Conservation (phyloP, 1,140 invertebrate species). For the Conopomorpha cramerella region DNA sequence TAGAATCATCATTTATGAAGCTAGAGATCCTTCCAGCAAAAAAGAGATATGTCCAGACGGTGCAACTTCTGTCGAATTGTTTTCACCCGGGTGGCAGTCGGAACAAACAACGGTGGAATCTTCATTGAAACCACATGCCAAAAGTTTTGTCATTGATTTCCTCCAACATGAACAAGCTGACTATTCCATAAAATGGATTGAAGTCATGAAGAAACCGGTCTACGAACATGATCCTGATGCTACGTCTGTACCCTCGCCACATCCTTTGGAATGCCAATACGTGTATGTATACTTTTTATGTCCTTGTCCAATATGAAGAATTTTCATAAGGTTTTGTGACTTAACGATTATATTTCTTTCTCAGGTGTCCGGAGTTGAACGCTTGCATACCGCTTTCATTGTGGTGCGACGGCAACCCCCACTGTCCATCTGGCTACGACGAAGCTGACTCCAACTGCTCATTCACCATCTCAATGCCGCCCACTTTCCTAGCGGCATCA, state of each 20-base stretch:
- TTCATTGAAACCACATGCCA: conserved; percentile 62
- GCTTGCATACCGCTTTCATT: conserved; percentile 83
- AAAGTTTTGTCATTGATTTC: conserved; percentile 74
- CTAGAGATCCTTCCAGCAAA: conserved; percentile 61
- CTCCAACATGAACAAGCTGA: conserved; percentile 70
- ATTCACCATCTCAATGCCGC: conserved; percentile 68
- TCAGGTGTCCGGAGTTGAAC: conserved; percentile 82
- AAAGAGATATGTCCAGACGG: conserved; percentile 69
- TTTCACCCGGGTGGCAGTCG: conserved; percentile 75
- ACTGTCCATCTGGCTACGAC: conserved; percentile 85
- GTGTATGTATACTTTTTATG: conserved; percentile 60
- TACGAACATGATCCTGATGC: conserved; percentile 57
- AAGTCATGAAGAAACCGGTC: conserved; percentile 72
- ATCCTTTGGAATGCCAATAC: conserved; percentile 69
- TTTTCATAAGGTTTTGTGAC: too few species aligned
- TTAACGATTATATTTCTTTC: conserved; percentile 14
- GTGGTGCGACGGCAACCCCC: conserved; percentile 85
- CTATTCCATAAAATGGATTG: conserved; percentile 78
- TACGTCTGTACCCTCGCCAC: conserved; percentile 64
- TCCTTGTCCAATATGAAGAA: too few species aligned
- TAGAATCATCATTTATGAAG: conserved; percentile 74
- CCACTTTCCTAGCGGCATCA: conserved; percentile 67
- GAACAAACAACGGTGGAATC: conserved; percentile 49
- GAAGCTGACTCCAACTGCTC: conserved; percentile 78
- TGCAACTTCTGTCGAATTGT: conserved; percentile 66